Evolutionary conservation across 2,113 vertebrate genomes (phyloP).

Genomic region (Neodon shergylaensis): DNA sequence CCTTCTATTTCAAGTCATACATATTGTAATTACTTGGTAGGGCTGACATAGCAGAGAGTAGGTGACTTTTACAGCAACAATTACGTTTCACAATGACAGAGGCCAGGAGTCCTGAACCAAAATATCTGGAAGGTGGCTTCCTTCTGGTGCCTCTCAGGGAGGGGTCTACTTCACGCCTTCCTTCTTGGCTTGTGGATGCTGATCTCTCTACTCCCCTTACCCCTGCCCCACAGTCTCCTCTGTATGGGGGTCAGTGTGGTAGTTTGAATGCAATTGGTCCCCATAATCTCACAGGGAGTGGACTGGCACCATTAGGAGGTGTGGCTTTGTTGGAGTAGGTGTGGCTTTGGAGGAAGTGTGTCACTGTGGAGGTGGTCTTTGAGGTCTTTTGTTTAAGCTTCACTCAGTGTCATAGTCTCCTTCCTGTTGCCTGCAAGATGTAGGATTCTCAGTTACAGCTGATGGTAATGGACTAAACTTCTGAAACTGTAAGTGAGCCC

Average conservation of each 20-base stretch:
- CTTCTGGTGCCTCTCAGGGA: not conserved
- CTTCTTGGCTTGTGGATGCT: not conserved
- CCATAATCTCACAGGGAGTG: not conserved
- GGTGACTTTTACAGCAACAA: not conserved
- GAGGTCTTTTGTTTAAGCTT: not conserved
- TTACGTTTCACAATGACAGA: not conserved
- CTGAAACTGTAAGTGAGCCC: not conserved
- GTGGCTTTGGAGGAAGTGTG: not conserved
- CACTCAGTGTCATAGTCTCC: not conserved
- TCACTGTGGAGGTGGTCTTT: not conserved
- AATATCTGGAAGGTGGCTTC: not conserved
- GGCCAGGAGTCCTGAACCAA: not conserved
- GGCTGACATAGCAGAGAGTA: not conserved
- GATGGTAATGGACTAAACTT: not conserved
- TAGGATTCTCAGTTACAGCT: not conserved
- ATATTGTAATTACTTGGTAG: slow-evolving; percentile 31
- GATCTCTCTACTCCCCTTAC: not conserved
- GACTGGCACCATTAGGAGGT: not conserved
- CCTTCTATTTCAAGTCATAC: slow-evolving; percentile 47
- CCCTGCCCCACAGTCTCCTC: not conserved
- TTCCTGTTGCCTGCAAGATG: not conserved
- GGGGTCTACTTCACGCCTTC: not conserved
- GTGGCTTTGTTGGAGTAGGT: not conserved
- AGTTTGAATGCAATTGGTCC: no score
- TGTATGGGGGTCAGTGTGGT: not conserved